Conservation (phyloP, 2,113 vertebrate species). For the Promerops cafer region DNA sequence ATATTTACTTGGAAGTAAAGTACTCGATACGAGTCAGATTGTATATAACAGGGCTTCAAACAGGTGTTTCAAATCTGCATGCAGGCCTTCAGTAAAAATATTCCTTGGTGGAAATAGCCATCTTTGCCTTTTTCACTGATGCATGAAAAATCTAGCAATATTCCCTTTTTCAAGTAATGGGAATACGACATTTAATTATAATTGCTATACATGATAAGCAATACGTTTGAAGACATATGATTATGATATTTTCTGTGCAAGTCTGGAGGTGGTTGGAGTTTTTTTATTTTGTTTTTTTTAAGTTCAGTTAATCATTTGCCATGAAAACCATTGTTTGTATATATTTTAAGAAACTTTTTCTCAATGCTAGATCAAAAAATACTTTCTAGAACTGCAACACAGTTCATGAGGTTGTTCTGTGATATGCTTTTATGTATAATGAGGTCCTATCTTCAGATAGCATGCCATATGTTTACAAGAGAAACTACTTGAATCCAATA, state of each 20-base stretch:
- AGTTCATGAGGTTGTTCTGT: background rate
- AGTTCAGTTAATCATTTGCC: background rate
- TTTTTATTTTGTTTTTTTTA: background rate
- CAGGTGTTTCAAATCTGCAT: background rate
- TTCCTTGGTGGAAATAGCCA: background rate
- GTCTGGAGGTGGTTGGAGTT: background rate
- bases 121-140: background rate
- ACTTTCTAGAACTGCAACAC: background rate
- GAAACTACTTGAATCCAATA: background rate
- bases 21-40: background rate
- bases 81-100: background rate
- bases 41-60: background rate
- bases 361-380: background rate
- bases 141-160: background rate
- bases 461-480: background rate
- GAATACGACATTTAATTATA: background rate
- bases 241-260: background rate
- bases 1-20: background rate
- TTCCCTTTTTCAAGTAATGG: background rate
- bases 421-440: background rate
- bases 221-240: background rate
- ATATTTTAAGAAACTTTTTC: background rate
- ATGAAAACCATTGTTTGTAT: rapidly evolving
- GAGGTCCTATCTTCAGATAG: background rate
- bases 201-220: background rate